Evolutionary conservation across 2,888 invertebrate species (phyloP).

Genomic region (Leucozona laternaria): DNA sequence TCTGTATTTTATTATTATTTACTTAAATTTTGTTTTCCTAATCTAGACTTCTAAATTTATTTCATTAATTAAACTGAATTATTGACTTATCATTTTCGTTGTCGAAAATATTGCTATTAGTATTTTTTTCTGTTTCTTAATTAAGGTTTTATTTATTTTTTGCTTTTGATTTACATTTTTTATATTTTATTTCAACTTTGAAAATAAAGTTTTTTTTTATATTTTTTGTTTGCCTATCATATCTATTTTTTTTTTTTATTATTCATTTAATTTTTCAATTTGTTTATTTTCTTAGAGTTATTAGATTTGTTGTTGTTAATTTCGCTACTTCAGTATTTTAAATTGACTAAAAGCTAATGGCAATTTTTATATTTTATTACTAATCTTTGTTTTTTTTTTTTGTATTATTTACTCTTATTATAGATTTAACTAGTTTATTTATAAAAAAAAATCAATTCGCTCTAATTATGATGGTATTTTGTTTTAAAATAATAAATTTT

Average conservation of each 20-base stretch:
- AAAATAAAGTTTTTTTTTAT: slow-evolving; percentile 70
- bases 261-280: slow-evolving; percentile 40
- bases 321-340: slow-evolving; percentile 68
- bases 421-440: slow-evolving; percentile 64
- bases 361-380: slow-evolving; percentile 67
- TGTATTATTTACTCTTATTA: slow-evolving; percentile 55
- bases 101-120: slow-evolving; percentile 76
- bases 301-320: slow-evolving; percentile 50
- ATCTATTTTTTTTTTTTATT: slow-evolving; percentile 21
- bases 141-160: slow-evolving; percentile 28
- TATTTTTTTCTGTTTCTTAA: slow-evolving; percentile 46
- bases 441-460: slow-evolving; percentile 71
- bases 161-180: slow-evolving; percentile 62
- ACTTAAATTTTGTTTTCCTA: slow-evolving; percentile 15
- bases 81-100: slow-evolving; percentile 71
- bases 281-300: slow-evolving; percentile 48
- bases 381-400: slow-evolving; percentile 30
- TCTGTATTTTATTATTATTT: slow-evolving; percentile 15
- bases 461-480: slow-evolving; percentile 56
- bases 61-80: slow-evolving; percentile 43
- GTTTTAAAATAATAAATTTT: slow-evolving; percentile 30
- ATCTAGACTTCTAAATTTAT: not conserved
- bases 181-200: slow-evolving; percentile 66
- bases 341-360: slow-evolving; percentile 76
- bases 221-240: slow-evolving; percentile 30